These are phyloP conservation scores for Cynodonichthys magdalenae DNA, from an alignment of 2,797 vertebrate genomes.

Conservation along the genomic window DNA sequence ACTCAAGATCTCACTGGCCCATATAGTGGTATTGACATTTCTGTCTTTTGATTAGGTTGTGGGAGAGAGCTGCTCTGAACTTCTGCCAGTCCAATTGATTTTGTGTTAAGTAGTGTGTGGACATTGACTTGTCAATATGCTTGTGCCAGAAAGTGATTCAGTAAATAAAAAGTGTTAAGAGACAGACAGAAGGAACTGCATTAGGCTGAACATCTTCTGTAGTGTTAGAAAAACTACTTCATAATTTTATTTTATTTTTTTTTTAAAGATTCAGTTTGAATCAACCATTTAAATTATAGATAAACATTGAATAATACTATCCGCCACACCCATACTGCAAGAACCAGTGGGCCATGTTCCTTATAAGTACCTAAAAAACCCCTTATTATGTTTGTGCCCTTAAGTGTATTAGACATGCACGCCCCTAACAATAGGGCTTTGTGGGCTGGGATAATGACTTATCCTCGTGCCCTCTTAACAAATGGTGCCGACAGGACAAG, in stretches of 20 bases:
- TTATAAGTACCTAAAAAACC: conserved; percentile 24
- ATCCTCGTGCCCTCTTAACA: conserved; percentile 8
- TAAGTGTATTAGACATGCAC: conserved; percentile 24
- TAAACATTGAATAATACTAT: neutral
- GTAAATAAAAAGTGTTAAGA: conserved; percentile 24
- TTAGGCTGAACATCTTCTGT: conserved; percentile 2
- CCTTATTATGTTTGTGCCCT: conserved; percentile 14
- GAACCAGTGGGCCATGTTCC: conserved; percentile 38
- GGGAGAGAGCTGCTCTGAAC: conserved; percentile 22
- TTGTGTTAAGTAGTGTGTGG: conserved; percentile 39
- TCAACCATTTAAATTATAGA: conserved; percentile 10
- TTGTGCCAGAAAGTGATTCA: neutral
- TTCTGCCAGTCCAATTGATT: conserved; percentile 29
- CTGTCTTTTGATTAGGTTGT: conserved; percentile 23
- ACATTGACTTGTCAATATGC: conserved; percentile 26
- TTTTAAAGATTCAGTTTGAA: conserved; percentile 27
- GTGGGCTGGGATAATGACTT: conserved; percentile 24
- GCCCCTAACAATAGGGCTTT: conserved; percentile 38
- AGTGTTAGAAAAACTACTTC: neutral
- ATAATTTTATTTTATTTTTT: conserved; percentile 10
- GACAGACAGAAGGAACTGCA: conserved; percentile 8
- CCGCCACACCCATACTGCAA: conserved; percentile 29
- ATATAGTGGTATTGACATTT: conserved; percentile 28
- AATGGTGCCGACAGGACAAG: conserved; percentile 22
- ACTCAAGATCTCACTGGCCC: conserved; percentile 17